Base-by-base conservation (phyloP, 2,888 invertebrate genomes). In the Drosophila nigricruria region DNA sequence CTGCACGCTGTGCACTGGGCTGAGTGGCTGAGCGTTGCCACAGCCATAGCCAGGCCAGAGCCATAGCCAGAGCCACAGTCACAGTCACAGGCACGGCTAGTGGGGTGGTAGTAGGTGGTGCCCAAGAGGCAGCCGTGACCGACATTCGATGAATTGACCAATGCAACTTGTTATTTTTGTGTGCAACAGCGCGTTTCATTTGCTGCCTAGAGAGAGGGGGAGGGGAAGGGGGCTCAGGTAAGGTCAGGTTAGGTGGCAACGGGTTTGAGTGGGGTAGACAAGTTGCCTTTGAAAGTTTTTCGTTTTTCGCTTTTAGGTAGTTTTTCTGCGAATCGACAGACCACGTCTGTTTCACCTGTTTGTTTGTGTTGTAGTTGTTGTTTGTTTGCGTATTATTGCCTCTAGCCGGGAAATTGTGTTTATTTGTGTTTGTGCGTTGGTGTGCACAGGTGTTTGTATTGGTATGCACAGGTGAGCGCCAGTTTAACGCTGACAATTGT, bases 141-240 rank as follows among this genome's bases (percentile, higher is more conserved):
- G 85, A 86, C 83, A 85, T 88, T 88, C 85, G 85, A 86, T 81
- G 86, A 81, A 88, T 85, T 86, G 85, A 88, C 86, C 88, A 83
- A 83, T 78, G 86, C 79, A 75, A 72, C 86, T 86, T 85, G 84
- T 85, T 88, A 85, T 88, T 83, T 88, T 79, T 79, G 88, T 88
- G 88, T 86, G 88, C 83, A 86, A 73, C 86, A 88, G 88, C 73
- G 79, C 88, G 81, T 79, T 88, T 86, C 78, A 81, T 79, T 88
- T 68, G 85, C 79, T 70, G 61, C 58, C 49, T 27, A 50, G 58
- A 3, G 14, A 30, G 54, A 14, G 5, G n/a, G 0, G 14, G 25
- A 50, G n/a, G 5, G n/a, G 0, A 18, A n/a, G n/a, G 45, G 25
- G 32, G 12, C 12, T 5, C 6, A 10, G 10, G 38, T 38, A n/a